These are phyloP conservation scores for Lasius platythorax DNA, from an alignment of 2,888 invertebrate genomes.

Conservation along the genomic window DNA sequence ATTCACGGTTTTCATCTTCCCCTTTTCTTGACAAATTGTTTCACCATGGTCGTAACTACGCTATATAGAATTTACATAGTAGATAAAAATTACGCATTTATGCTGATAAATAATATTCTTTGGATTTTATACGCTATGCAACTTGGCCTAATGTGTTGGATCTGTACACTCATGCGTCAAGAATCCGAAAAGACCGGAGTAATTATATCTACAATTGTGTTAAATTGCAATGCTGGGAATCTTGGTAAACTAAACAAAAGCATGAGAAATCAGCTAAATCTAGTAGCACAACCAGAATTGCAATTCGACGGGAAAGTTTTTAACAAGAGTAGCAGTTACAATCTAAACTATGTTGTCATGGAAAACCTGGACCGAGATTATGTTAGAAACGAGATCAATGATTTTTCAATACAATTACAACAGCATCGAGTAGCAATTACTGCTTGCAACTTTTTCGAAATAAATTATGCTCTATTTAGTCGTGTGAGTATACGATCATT, in stretches of 20 bases:
- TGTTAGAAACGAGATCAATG: constrained; percentile 76
- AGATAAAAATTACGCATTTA: constrained; percentile 74
- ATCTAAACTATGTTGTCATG: constrained; percentile 55
- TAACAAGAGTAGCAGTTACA: constrained; percentile 15
- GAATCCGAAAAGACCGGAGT: constrained; percentile 76
- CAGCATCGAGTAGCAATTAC: constrained; percentile 74
- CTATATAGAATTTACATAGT: constrained; percentile 81
- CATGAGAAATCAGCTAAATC: background rate
- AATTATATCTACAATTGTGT: constrained; percentile 67
- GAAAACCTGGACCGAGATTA: constrained; percentile 67
- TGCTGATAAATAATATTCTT: constrained; percentile 79
- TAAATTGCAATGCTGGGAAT: constrained; percentile 62
- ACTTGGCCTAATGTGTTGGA: constrained; percentile 75
- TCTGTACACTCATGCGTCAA: constrained; percentile 71
- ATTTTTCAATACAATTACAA: constrained; percentile 78
- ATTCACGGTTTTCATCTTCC: constrained; percentile 77
- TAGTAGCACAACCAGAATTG: constrained; percentile 23
- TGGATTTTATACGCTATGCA: constrained; percentile 78
- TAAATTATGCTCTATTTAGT: constrained; percentile 77
- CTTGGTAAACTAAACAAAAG: constrained; percentile 18
- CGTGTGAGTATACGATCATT: constrained; percentile 71
- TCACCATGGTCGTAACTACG: constrained; percentile 80
- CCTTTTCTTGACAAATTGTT: constrained; percentile 78
- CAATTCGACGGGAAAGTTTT: constrained; percentile 20
- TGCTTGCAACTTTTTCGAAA: constrained; percentile 78